Conservation (phyloP, 2,888 invertebrate genomes). For the Phoronis australis region DNA sequence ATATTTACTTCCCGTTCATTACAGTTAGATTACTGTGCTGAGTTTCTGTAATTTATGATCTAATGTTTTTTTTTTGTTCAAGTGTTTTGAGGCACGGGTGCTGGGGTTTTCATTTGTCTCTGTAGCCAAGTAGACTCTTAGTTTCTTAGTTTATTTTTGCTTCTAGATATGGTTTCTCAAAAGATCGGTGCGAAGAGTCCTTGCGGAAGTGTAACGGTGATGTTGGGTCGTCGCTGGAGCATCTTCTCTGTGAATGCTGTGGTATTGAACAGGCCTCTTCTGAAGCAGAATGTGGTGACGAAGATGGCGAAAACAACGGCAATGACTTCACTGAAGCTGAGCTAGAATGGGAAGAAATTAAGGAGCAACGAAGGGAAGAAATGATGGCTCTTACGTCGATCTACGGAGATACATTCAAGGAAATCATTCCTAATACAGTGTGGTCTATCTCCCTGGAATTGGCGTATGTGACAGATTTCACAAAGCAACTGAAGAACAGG, state of each 20-base stretch:
- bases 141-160: not conserved
- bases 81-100: not conserved
- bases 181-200: conserved; percentile 29
- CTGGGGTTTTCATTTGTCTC: not conserved
- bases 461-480: conserved; percentile 7
- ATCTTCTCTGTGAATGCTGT: conserved; percentile 34
- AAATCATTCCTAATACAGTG: conserved; percentile 30
- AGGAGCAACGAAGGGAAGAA: conserved; percentile 36
- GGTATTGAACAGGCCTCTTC: conserved; percentile 10
- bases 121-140: not conserved
- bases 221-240: conserved; percentile 36
- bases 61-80: not conserved
- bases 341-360: conserved; percentile 17
- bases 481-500: conserved; percentile 3
- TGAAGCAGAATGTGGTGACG: conserved; percentile 1
- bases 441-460: conserved; percentile 35
- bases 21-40: no score
- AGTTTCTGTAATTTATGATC: not conserved
- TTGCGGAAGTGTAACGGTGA: conserved; percentile 36
- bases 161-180: conserved; percentile 42
- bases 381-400: conserved; percentile 39
- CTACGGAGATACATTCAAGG: conserved; percentile 33
- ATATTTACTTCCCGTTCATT: no score
- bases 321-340: conserved; percentile 6
- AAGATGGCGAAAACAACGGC: conserved; percentile 5